Evolutionary conservation across 2,113 vertebrate species (phyloP), one percentile per base, ranked within the genome.

Genomic region (Oreochromis spilurus): DNA sequence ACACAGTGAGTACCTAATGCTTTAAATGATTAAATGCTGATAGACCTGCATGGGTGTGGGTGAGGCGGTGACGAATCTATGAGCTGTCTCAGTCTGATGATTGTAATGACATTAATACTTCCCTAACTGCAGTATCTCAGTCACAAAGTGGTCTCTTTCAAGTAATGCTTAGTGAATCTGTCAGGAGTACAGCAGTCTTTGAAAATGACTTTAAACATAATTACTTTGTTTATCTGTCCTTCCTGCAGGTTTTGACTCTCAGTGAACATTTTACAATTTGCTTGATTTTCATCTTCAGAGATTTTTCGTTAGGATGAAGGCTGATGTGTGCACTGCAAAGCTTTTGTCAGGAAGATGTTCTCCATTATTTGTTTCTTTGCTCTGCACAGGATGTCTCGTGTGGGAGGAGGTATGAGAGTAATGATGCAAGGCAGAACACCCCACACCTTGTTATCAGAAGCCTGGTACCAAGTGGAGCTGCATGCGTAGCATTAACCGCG

Each of bases 401-500:
- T 88, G 90, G 93, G 91, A 89, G 92, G 85, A 84, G 34, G 62
- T 84, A 14, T 40, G 81, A 91, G 84, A 88, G 91, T 60, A 81
- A 88, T 94, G 95, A 96, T 86, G 57, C 58, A 89, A 91, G 40
- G 21, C 95, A 95, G 94, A 94, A 58, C 91, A 89, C 84, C 87
- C 87, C 86, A 81, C 92, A 92, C 91, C 93, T 96, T 83, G 78
- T 95, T 96, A 96, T 96, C 96, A 91, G 92, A 89, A 85, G 89
- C 89, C 88, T 94, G 94, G 95, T 96, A 95, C 96, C 94, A 91
- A 92, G 89, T 52, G 91, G 96, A 93, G 84, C 89, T 54, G 87
- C 88, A 88, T 89, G 88, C 77, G 79, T 87, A 88, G 53, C 55
- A 48, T 50, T 9, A 48, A 80, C 31, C 19, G 7, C 7, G 2